Evolutionary conservation across 2,797 vertebrate species (phyloP), one percentile per base, ranked within the genome.

Genomic region (Pantherophis alleghaniensis): DNA sequence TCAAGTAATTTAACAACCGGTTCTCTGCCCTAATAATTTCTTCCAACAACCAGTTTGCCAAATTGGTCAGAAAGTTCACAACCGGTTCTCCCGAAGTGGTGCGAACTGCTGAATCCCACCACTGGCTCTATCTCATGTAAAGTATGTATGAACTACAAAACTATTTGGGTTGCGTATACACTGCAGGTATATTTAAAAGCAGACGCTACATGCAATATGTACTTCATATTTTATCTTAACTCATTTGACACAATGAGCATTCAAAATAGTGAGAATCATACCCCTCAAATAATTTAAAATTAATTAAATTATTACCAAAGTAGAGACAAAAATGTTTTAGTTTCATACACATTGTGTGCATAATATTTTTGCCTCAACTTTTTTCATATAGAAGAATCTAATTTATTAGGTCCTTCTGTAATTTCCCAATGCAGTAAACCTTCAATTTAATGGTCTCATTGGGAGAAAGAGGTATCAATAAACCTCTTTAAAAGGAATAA

Each of bases 281-380:
- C 32, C 37, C 0, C 0, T 57, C 51, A 91, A 47, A 59, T 42
- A 10, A 42, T 90, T 86, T 60, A 56, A 91, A 55, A 89, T 79
- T 86, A 89, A 56, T 26, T 86, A 90, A 92, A 55, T 60, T 92
- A 93, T 87, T 51, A 22, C 5, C n/a, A 92, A 91, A 93, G 89
- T 87, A 63, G 47, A 87, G 86, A 16, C 90, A 90, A 89, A 95
- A 95, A 95, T 94, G 1, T 60, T 60, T 91, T 94, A 95, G 66
- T 96, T 96, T 94, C 90, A 7, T 22, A 28, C 2, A 20, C 53
- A 93, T 89, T 59, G 89, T 90, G 83, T 87, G 42, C 92, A 94
- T 91, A 12, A 14, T 53, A 2, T 87, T 37, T 0, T 24, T 87
- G 56, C 0, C 0, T 1, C 51, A 59, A 91, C 32, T 47, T 47